Percentiles rank a stretch among this genome's conserved stretches.
Conservation (phyloP, 2,797 vertebrate genomes). For the Pelobates cultripes region DNA sequence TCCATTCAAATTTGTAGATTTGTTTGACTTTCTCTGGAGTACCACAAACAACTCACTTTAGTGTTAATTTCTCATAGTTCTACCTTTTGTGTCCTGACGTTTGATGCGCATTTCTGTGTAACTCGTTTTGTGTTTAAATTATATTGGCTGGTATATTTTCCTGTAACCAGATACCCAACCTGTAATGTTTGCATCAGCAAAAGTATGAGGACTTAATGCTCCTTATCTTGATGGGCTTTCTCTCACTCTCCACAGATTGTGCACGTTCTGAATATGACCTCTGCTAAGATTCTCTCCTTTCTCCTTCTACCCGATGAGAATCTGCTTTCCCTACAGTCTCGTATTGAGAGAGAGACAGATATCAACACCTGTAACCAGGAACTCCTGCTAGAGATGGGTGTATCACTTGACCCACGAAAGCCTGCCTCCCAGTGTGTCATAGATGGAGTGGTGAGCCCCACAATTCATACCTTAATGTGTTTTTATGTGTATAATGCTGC, state of each 20-base stretch:
- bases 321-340: conserved; percentile 90
- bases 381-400: conserved; percentile 91
- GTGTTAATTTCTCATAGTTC: too few species aligned
- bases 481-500: too few species aligned
- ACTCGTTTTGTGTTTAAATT: too few species aligned
- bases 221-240: conserved; percentile 1
- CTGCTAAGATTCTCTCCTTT: conserved; percentile 91
- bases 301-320: conserved; percentile 88
- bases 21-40: too few species aligned
- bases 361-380: conserved; percentile 91
- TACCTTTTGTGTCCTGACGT: too few species aligned
- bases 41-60: too few species aligned
- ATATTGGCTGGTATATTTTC: too few species aligned
- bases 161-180: too few species aligned
- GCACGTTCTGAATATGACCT: conserved; percentile 96
- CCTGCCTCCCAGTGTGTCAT: conserved; percentile 92
- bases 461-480: background rate
- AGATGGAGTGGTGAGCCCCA: conserved; percentile 85
- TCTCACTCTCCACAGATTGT: conserved; percentile 79
- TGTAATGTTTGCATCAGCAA: too few species aligned
- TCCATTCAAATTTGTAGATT: too few species aligned
- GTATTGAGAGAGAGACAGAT: conserved; percentile 86
- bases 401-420: conserved; percentile 91
- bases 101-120: too few species aligned
- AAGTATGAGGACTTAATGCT: too few species aligned